These are phyloP conservation scores for Petrocephalus microphthalmus DNA, from an alignment of 2,113 vertebrate species.

Conservation along the genomic window DNA sequence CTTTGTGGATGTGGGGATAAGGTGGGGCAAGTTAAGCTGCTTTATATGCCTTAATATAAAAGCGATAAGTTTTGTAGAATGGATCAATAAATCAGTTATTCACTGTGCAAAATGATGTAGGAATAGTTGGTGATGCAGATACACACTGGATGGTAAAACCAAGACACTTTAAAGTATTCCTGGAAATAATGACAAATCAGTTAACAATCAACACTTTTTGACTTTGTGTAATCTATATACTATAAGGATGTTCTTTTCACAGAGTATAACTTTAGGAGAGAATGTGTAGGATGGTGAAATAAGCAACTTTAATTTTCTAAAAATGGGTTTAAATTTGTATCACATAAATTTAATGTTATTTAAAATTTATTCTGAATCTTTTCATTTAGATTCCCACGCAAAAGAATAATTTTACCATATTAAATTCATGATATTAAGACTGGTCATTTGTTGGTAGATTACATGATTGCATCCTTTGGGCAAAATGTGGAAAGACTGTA, in stretches of 20 bases:
- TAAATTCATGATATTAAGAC: not conserved
- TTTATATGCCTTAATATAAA: slow-evolving; percentile 7
- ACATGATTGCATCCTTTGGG: not conserved
- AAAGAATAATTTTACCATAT: not conserved
- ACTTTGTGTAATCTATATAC: not conserved
- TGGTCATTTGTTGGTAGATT: not conserved
- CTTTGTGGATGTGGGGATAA: not conserved
- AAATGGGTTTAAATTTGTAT: not conserved
- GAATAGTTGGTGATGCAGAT: not conserved
- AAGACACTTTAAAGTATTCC: not conserved
- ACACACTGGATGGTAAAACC: not conserved
- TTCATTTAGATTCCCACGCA: not conserved
- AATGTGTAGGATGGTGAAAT: not conserved
- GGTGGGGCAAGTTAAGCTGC: not conserved
- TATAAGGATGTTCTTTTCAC: slow-evolving; percentile 6
- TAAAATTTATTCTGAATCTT: not conserved
- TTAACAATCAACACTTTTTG: not conserved
- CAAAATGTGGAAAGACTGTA: not conserved
- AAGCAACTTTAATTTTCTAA: not conserved
- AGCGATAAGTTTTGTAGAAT: not conserved
- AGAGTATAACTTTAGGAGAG: not conserved
- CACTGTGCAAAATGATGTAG: not conserved
- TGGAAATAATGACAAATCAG: slow-evolving; percentile 6
- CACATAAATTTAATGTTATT: not conserved
- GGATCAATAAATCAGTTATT: not conserved